Evolutionary conservation across 2,113 vertebrate species (phyloP), one percentile per base, ranked within the genome.

Genomic region (Bombycilla garrulus): DNA sequence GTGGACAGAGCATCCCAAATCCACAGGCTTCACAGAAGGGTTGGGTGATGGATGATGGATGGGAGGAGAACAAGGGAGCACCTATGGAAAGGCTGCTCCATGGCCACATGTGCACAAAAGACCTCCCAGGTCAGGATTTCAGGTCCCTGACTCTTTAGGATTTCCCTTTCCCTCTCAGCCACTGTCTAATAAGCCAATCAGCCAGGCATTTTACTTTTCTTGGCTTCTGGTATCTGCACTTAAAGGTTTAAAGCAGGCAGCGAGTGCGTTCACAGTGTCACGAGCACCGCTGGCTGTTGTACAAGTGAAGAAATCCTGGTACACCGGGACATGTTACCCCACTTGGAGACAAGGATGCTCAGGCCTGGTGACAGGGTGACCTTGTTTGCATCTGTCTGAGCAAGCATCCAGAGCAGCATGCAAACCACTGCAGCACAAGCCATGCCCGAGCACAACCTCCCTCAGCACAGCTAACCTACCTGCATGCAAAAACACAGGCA

Each of bases 301-400:
- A 83, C 3, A 9, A 80, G 62, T 4, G 4, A 82, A 90, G 78
- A 38, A 57, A 36, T 44, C 76, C 40, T 40, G 40, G n/a, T 56
- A 87, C 82, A 54, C 67, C 1, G 0, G 76, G 79, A 90, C 45
- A 16, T 1, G 2, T 33, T 58, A 61, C 76, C 90, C 51, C 14
- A 38, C 45, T 40, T 6, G 0, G 62, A 77, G 72, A 69, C 0
- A 1, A 94, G 88, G 88, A 88, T 23, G 36, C 86, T 88, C 72
- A 81, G 88, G 51, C 54, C 64, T 23, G 69, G 80, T 35, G 60
- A 50, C 0, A 20, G 47, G 67, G 83, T 95, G 94, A 95, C 95
- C 95, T 94, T 93, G 95, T 95, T 93, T 86, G 92, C 95, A 92
- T 88, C 67, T 2, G 0, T 57, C 86, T 70, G 79, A 92, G 90